A percentile compares a stretch with the other conserved stretches of the same genome.
phyloP scores from a whole-genome alignment of 1,140 invertebrate genomes.

The Trichonephila inaurata region DNA sequence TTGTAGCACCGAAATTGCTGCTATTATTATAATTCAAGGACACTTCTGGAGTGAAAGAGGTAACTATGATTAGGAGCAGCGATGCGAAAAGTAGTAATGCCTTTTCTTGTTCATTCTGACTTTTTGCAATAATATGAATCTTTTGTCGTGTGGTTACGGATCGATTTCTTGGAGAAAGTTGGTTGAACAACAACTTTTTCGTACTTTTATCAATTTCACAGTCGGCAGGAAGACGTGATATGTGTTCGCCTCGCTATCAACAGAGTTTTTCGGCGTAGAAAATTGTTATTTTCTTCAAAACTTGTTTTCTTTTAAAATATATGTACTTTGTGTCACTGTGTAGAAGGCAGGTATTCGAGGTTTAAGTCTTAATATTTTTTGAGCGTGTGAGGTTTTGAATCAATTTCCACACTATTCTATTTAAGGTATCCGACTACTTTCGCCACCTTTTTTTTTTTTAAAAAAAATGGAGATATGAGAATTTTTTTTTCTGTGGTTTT shows the following conservation, averaged over 20 bases:
- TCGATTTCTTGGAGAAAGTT: neutral
- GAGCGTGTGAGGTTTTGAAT: no score
- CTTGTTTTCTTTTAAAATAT: neutral
- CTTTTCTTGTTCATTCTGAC: neutral
- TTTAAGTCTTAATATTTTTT: neutral
- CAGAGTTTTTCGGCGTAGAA: neutral
- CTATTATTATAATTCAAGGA: constrained; percentile 14
- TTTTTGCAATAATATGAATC: neutral
- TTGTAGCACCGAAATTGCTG: neutral
- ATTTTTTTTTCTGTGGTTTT: no score
- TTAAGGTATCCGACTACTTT: neutral
- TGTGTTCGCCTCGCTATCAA: neutral
- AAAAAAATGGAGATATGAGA: no score
- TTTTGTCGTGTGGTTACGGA: neutral
- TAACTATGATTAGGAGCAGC: neutral
- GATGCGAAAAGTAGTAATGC: neutral
- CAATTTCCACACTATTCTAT: neutral
- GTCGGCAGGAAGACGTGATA: neutral
- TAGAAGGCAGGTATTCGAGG: neutral
- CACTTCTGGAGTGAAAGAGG: neutral
- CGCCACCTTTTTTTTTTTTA: no score
- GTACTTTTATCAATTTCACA: constrained; percentile 9
- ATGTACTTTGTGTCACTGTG: neutral
- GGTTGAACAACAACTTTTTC: neutral
- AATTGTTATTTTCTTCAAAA: neutral